Evolutionary conservation across 2,888 invertebrate species (phyloP).

Genomic region (Stegophylla sp.): DNA sequence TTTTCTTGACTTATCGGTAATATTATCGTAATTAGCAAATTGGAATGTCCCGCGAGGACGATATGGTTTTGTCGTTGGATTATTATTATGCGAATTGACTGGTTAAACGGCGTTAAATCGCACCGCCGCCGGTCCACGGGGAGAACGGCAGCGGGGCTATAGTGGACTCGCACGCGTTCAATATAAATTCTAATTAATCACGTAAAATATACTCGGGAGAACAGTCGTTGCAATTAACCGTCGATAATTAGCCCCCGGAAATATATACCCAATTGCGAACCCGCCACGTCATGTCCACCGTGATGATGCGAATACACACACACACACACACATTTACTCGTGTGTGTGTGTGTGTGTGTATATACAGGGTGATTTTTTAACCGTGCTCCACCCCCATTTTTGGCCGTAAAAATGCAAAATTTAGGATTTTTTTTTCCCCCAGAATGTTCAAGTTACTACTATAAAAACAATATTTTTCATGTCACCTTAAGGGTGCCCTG

Average conservation of each 20-base stretch:
- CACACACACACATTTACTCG: background rate
- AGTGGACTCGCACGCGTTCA: background rate
- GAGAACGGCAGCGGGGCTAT: background rate
- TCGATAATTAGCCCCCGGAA: slow-evolving; percentile 28
- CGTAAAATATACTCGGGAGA: background rate
- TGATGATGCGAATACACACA: background rate
- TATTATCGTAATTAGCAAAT: too few species aligned
- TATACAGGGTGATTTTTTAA: too few species aligned
- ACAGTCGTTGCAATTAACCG: slow-evolving; percentile 47
- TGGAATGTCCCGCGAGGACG: too few species aligned
- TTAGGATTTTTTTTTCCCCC: too few species aligned
- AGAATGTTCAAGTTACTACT: too few species aligned
- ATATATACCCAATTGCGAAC: background rate
- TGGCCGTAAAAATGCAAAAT: too few species aligned
- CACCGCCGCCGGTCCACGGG: background rate
- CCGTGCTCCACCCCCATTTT: too few species aligned
- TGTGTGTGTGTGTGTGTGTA: background rate
- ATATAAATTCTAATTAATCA: slow-evolving; percentile 47
- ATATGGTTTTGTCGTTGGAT: background rate
- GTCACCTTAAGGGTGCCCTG: too few species aligned
- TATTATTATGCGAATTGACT: slow-evolving; percentile 30
- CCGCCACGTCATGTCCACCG: background rate
- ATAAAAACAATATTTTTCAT: too few species aligned
- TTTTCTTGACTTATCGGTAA: too few species aligned
- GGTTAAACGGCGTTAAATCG: background rate